phyloP scores from a whole-genome alignment of 2,113 vertebrate genomes.

The Eurypyga helias region DNA sequence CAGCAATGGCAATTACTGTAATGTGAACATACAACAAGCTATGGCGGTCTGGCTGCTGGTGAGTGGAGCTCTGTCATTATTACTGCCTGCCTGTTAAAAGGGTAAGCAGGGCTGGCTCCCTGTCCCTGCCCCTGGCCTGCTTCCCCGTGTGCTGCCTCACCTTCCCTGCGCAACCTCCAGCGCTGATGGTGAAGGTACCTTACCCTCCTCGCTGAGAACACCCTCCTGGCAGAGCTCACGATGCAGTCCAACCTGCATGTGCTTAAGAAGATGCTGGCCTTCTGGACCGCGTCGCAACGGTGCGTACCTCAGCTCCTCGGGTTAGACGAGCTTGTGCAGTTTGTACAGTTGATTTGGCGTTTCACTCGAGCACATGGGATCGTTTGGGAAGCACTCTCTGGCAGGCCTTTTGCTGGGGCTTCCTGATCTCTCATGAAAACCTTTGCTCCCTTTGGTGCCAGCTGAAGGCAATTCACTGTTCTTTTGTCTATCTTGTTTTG shows the following conservation, averaged over 20 bases:
- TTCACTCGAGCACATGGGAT: neutral
- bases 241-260: conserved; percentile 32
- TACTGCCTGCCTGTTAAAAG: conserved; percentile 34
- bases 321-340: too few species aligned
- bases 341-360: rapidly evolving
- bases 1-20: conserved; percentile 24
- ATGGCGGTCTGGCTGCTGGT: neutral
- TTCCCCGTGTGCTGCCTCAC: neutral
- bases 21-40: neutral
- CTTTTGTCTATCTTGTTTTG: neutral
- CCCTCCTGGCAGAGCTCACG: neutral
- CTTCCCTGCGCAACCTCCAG: neutral
- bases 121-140: neutral
- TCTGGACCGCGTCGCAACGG: neutral
- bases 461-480: neutral
- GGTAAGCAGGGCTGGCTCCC: neutral
- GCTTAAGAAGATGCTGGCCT: conserved; percentile 10
- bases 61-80: neutral
- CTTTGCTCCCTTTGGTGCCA: neutral
- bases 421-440: rapidly evolving
- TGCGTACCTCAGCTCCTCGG: neutral
- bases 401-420: neutral
- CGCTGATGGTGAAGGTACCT: neutral
- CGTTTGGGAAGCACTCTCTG: neutral
- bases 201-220: neutral